These are phyloP conservation scores for Anniella stebbinsi DNA, from an alignment of 2,797 vertebrate genomes.

Conservation along the genomic window DNA sequence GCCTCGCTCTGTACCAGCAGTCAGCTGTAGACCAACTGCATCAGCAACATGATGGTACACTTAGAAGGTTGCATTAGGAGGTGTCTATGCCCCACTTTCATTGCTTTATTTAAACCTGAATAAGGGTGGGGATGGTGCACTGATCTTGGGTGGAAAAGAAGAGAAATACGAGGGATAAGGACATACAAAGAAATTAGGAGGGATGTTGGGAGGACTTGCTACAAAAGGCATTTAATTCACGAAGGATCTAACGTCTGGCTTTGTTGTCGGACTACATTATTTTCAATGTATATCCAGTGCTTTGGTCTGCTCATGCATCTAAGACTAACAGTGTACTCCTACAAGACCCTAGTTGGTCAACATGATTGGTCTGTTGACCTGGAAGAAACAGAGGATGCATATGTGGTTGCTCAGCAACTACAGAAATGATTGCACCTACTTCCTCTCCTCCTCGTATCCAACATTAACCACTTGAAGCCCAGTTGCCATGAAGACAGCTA, in stretches of 20 bases:
- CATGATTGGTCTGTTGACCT: not conserved
- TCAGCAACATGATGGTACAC: not conserved
- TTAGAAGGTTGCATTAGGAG: not conserved
- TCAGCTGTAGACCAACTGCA: not conserved
- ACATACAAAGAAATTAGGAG: not conserved
- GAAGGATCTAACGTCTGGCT: too few species aligned
- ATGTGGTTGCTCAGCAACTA: not conserved
- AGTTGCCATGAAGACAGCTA: not conserved
- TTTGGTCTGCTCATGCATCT: not conserved
- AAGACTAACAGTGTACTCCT: not conserved
- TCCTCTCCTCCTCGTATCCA: not conserved
- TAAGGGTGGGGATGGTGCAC: not conserved
- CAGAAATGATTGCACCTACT: not conserved
- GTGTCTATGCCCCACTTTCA: not conserved
- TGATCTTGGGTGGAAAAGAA: not conserved
- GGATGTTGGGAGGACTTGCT: too few species aligned
- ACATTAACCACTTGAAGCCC: not conserved
- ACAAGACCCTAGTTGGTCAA: not conserved
- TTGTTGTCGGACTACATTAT: not conserved
- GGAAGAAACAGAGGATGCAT: not conserved
- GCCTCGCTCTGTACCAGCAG: not conserved
- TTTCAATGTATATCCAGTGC: not conserved
- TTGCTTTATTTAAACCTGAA: too few species aligned
- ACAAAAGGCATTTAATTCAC: not conserved
- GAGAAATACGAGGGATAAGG: not conserved